phyloP scores from a whole-genome alignment of 1,140 invertebrate genomes.

The Atta texana region DNA sequence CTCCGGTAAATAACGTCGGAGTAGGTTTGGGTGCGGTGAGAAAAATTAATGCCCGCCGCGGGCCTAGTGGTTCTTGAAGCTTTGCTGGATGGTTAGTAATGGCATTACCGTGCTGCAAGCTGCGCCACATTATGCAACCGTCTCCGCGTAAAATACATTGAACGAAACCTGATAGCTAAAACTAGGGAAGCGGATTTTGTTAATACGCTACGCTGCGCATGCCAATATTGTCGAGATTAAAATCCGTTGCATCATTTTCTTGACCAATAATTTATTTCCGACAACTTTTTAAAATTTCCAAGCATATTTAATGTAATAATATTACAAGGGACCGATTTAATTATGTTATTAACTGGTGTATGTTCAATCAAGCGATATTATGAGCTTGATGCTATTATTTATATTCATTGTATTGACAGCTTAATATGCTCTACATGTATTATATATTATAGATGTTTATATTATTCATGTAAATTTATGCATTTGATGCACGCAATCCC shows the following conservation, averaged over 20 bases:
- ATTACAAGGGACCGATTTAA: constrained; percentile 20
- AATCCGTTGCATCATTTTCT: constrained; percentile 23
- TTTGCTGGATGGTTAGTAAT: constrained; percentile 49
- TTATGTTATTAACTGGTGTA: constrained; percentile 25
- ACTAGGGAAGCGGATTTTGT: neutral
- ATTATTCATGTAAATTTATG: constrained; percentile 50
- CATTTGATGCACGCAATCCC: neutral
- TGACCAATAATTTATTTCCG: constrained; percentile 28
- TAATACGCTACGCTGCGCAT: constrained; percentile 20
- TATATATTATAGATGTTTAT: constrained; percentile 6
- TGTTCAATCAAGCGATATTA: constrained; percentile 24
- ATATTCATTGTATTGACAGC: constrained; percentile 4
- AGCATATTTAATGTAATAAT: constrained; percentile 47
- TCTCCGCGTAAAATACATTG: constrained; percentile 10
- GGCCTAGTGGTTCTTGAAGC: constrained; percentile 48
- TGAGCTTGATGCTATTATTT: constrained; percentile 41
- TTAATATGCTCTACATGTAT: constrained; percentile 10
- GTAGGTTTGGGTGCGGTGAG: constrained; percentile 51
- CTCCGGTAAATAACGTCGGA: constrained; percentile 61
- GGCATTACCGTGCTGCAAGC: constrained; percentile 44
- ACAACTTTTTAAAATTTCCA: constrained; percentile 3
- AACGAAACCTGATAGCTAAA: neutral
- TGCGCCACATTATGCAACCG: constrained; percentile 29
- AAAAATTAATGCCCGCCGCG: constrained; percentile 57
- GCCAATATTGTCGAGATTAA: constrained; percentile 11